Conservation (phyloP, 2,888 invertebrate species). For the Andrena marginata region DNA sequence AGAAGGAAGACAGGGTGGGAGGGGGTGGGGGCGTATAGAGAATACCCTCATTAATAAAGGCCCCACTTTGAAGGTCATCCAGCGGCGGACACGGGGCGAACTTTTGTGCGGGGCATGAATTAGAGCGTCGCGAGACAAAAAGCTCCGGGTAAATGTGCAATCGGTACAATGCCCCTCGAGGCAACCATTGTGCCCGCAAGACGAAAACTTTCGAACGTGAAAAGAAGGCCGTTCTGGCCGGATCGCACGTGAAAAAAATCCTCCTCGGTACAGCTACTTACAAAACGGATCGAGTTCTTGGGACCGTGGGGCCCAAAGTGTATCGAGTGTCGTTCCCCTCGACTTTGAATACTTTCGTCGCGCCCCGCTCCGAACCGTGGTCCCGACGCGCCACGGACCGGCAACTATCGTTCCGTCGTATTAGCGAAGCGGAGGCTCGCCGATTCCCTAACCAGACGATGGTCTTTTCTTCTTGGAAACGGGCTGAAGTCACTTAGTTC, state of each 20-base stretch:
- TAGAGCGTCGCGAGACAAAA: slow-evolving; percentile 68
- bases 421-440: slow-evolving; percentile 1
- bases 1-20: background rate
- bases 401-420: background rate
- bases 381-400: background rate
- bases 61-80: slow-evolving; percentile 70
- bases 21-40: slow-evolving; percentile 45
- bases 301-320: background rate
- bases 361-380: background rate
- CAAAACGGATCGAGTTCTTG: slow-evolving; percentile 50
- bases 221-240: slow-evolving; percentile 18
- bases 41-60: slow-evolving; percentile 75
- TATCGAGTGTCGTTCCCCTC: slow-evolving; percentile 41
- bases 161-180: slow-evolving; percentile 57
- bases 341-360: background rate
- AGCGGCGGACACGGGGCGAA: slow-evolving; percentile 57
- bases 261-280: slow-evolving; percentile 47
- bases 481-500: background rate
- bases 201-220: slow-evolving; percentile 31
- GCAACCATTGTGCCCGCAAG: slow-evolving; percentile 47
- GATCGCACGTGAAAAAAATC: slow-evolving; percentile 14
- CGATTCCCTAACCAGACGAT: background rate
- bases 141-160: slow-evolving; percentile 63
- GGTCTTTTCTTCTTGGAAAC: background rate
- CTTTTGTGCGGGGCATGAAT: slow-evolving; percentile 68